These are phyloP conservation scores for Vanessa tameamea DNA, from an alignment of 1,140 invertebrate genomes.

Conservation along the genomic window DNA sequence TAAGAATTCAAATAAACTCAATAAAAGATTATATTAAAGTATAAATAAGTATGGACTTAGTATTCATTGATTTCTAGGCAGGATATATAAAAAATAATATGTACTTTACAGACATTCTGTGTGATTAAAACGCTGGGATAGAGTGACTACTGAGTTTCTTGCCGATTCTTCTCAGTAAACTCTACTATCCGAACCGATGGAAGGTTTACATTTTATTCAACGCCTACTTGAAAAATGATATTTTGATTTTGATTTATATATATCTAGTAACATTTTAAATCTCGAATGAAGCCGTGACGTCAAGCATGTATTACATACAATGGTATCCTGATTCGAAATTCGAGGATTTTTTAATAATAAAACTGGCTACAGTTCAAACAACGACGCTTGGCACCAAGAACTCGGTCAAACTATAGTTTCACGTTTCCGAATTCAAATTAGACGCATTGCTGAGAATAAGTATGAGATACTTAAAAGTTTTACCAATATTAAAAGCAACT, in stretches of 20 bases:
- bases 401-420: conserved; percentile 22
- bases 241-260: background rate
- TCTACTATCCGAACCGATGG: too few relatives aligned
- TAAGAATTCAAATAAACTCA: too few relatives aligned
- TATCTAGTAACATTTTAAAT: background rate
- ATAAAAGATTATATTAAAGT: too few relatives aligned
- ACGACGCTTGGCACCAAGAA: conserved; percentile 17
- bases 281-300: background rate
- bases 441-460: conserved; percentile 19
- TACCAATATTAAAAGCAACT: background rate
- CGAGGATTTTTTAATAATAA: conserved; percentile 10
- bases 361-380: conserved; percentile 23
- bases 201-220: too few relatives aligned
- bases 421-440: conserved; percentile 24
- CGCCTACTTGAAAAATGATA: too few relatives aligned
- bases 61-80: too few relatives aligned
- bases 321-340: background rate
- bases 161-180: too few relatives aligned
- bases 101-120: too few relatives aligned
- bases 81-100: too few relatives aligned
- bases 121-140: too few relatives aligned
- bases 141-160: too few relatives aligned
- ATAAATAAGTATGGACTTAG: too few relatives aligned
- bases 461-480: conserved; percentile 5
- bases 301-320: background rate